Percentiles rank a stretch among this genome's conserved stretches.
These are phyloP conservation scores for Loxodonta africana DNA, from an alignment of 2,113 vertebrate species.

Conservation along the genomic window DNA sequence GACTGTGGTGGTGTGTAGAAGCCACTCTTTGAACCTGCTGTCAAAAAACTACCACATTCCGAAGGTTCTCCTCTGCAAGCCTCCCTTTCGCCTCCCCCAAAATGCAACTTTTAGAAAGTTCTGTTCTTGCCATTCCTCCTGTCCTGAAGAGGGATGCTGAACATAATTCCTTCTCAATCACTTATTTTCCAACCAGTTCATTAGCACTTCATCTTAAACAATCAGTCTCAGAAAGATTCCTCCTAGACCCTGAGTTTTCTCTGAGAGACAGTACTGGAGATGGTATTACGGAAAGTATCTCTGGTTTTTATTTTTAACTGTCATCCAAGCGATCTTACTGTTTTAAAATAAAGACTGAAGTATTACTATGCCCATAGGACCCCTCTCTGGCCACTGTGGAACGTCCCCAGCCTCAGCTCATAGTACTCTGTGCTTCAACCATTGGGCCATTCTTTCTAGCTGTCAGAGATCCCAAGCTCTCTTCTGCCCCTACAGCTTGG, in stretches of 20 bases:
- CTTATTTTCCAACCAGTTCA: conserved; percentile 14
- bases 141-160: neutral
- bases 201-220: conserved; percentile 11
- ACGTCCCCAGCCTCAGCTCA: neutral
- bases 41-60: neutral
- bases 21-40: neutral
- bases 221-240: neutral
- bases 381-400: neutral
- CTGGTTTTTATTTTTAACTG: neutral
- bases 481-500: rapidly evolving
- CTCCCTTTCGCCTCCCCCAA: neutral
- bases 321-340: neutral
- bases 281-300: conserved; percentile 17
- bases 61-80: neutral
- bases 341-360: neutral
- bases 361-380: neutral
- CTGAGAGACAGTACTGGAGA: neutral
- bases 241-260: neutral
- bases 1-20: neutral
- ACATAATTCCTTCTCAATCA: neutral
- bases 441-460: too few relatives aligned
- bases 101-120: conserved; percentile 20
- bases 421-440: neutral
- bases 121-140: neutral
- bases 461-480: neutral